Conservation (phyloP, 2,113 vertebrate genomes). For the Zosterops borbonicus region DNA sequence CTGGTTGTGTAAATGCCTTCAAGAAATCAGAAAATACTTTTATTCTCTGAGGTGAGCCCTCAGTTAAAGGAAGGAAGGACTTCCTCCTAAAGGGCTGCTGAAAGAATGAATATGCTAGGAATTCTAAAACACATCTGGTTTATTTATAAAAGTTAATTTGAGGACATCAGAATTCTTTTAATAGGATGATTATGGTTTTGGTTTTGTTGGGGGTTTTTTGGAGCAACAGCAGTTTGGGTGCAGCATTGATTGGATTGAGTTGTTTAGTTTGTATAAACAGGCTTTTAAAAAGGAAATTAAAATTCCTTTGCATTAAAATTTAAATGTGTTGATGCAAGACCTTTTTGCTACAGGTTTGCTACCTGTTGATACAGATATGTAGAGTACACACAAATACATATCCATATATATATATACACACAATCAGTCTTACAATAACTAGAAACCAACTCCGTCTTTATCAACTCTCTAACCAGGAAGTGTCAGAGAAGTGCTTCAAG, state of each 20-base stretch:
- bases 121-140: not conserved
- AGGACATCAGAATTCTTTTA: not conserved
- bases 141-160: not conserved
- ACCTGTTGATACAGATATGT: accelerated
- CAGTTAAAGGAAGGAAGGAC: not conserved
- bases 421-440: not conserved
- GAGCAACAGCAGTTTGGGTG: not conserved
- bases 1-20: not conserved
- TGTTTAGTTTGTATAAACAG: not conserved
- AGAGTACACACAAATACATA: not conserved
- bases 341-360: not conserved
- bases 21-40: not conserved
- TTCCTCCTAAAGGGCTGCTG: not conserved
- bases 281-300: not conserved
- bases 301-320: not conserved
- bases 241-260: not conserved
- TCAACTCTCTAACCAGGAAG: not conserved
- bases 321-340: not conserved
- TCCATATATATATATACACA: too few species aligned
- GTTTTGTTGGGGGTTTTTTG: not conserved
- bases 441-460: not conserved
- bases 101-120: not conserved
- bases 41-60: not conserved
- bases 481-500: not conserved
- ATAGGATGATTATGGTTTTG: not conserved